Evolutionary conservation across 2,113 vertebrate genomes (phyloP).

Genomic region (Pseudopipra pipra): DNA sequence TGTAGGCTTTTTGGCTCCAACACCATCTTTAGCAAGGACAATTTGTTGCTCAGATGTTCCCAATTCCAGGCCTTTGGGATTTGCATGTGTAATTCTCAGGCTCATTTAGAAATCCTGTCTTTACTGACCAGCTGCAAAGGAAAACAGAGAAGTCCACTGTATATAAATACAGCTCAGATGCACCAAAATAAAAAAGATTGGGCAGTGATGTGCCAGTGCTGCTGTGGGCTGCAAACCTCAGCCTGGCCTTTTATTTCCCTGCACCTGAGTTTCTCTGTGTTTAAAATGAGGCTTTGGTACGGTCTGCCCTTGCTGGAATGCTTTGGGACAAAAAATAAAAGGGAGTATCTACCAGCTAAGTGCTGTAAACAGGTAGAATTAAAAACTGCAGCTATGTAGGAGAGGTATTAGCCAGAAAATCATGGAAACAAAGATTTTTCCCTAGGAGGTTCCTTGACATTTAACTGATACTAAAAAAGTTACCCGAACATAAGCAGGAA

Average conservation of each 20-base stretch:
- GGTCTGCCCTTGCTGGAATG: background rate
- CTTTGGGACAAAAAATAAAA: background rate
- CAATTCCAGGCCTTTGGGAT: constrained; percentile 11
- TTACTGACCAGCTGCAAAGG: constrained; percentile 1
- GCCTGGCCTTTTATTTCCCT: background rate
- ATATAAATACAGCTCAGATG: background rate
- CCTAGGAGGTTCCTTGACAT: background rate
- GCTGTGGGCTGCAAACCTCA: background rate
- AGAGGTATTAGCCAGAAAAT: background rate
- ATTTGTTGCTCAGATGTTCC: constrained; percentile 59
- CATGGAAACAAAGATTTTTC: background rate
- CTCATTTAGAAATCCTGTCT: constrained; percentile 28
- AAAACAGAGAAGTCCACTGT: background rate
- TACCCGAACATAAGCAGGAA: background rate
- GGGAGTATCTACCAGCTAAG: background rate
- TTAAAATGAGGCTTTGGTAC: background rate
- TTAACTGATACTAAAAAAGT: background rate
- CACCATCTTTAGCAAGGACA: constrained; percentile 24
- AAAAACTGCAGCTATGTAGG: background rate
- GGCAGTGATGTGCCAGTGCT: background rate
- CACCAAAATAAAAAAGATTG: background rate
- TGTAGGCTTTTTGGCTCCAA: constrained; percentile 20
- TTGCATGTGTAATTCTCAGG: constrained; percentile 39
- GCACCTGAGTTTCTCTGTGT: background rate
- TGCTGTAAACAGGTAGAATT: background rate